Base-by-base conservation (phyloP, 2,888 invertebrate genomes). In the Athalia circularis region DNA sequence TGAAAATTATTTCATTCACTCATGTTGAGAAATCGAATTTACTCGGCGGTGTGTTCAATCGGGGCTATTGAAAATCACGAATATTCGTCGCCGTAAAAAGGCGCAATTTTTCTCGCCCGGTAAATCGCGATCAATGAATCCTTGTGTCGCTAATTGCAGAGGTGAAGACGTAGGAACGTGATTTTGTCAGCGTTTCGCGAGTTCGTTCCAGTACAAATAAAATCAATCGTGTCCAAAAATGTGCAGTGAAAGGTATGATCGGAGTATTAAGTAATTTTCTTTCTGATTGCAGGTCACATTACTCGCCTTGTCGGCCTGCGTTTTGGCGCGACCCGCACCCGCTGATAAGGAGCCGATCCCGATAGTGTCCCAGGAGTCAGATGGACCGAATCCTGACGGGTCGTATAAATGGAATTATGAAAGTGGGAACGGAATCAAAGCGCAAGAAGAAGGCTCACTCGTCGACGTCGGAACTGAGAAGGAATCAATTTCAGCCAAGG, bases 401-500 rank as follows among this genome's bases (percentile, higher is more conserved):
- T 88, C 89, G 3, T 89, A 89, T 85, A 85, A 86, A 47, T 89
- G 83, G 87, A 89, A 85, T 47, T 92, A 89, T 84, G 91, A 91
- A 81, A 86, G 91, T 9, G 91, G 90, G 0, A 92, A 92, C 80
- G 91, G 91, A 6, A 92, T 92, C 80, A 80, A 83, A 52, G 90
- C 88, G 43, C 86, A 91, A 79, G 91, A 92, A 81, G 85, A 86
- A 64, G 90, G 90, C 67, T 8, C 77, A 11, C 74, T 90, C 80
- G 88, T 89, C 77, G 88, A 88, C 80, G 85, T 84, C 0, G 91
- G 90, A 8, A 57, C 81, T 13, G 85, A 87, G 8, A 88, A 87
- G 79, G 90, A 86, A 70, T 89, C 87, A 4, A 84, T 86, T 78
- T 81, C 85, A 29, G 90, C 89, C 0, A 85, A 90, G 82, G 91